These are phyloP conservation scores for Nilaparvata lugens DNA, from an alignment of 1,140 invertebrate species.

Conservation along the genomic window DNA sequence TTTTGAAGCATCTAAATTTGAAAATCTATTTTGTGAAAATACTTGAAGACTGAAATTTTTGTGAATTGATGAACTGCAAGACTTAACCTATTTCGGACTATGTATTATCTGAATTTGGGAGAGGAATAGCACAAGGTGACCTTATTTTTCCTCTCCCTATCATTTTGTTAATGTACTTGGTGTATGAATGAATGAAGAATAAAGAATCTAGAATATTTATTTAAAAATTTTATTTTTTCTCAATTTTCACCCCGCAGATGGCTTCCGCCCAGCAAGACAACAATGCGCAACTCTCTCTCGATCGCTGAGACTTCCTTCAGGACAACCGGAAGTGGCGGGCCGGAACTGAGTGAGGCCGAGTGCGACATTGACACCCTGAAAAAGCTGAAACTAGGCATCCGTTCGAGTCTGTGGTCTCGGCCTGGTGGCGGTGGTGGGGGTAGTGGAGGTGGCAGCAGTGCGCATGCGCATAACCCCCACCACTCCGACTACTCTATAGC, in stretches of 20 bases:
- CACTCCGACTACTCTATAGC: conserved; percentile 55
- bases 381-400: conserved; percentile 57
- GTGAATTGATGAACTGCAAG: no score
- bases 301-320: conserved; percentile 50
- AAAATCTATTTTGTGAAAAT: no score
- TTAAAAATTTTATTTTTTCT: not conserved
- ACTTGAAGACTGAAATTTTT: no score
- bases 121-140: no score
- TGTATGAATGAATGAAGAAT: no score
- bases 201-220: no score
- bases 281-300: conserved; percentile 47
- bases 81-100: no score
- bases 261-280: conserved; percentile 49
- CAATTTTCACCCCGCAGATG: conserved; percentile 35
- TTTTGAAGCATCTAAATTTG: no score
- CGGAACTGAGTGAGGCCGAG: conserved; percentile 55
- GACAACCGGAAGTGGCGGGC: conserved; percentile 29
- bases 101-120: no score
- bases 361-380: conserved; percentile 68
- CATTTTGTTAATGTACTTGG: no score
- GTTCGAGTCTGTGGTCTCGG: conserved; percentile 61
- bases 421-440: conserved; percentile 36
- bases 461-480: not conserved
- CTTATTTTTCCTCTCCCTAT: no score
- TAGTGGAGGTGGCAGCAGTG: conserved; percentile 8